Evolutionary conservation across 1,140 invertebrate genomes (phyloP).

Genomic region (Oedothorax gibbosus): DNA sequence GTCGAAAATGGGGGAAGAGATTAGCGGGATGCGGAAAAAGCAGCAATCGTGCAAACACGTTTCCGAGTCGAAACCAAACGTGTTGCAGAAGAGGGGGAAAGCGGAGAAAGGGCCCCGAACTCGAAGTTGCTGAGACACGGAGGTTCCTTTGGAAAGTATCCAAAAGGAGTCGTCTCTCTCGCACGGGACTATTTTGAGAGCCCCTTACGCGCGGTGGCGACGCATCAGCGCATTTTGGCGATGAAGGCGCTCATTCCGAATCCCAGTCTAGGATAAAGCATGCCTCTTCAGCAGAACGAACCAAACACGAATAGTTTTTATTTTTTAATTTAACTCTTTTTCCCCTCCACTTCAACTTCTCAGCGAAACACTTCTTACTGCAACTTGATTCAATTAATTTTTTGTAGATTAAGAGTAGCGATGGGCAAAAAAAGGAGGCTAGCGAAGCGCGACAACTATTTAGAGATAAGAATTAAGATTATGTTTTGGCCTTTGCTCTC

Average conservation of each 20-base stretch:
- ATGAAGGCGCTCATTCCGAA: slow-evolving; percentile 9
- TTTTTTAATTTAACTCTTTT: no score
- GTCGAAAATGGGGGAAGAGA: background rate
- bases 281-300: background rate
- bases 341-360: no score
- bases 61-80: background rate
- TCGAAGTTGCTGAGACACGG: slow-evolving; percentile 51
- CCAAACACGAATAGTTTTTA: background rate
- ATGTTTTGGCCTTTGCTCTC: slow-evolving; percentile 34
- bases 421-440: slow-evolving; percentile 16
- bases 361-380: no score
- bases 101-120: slow-evolving; percentile 46
- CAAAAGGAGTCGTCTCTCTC: slow-evolving; percentile 13
- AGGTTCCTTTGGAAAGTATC: slow-evolving; percentile 39
- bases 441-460: background rate
- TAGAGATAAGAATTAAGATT: slow-evolving; percentile 11
- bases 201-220: slow-evolving; percentile 18
- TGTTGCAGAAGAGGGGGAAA: slow-evolving; percentile 10
- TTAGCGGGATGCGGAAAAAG: background rate
- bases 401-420: background rate
- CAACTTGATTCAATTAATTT: no score
- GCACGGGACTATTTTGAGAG: slow-evolving; percentile 49
- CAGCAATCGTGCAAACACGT: background rate
- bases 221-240: slow-evolving; percentile 26
- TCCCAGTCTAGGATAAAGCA: background rate